Conservation (phyloP, 2,797 vertebrate species). For the Helicolenus hilgendorfi region DNA sequence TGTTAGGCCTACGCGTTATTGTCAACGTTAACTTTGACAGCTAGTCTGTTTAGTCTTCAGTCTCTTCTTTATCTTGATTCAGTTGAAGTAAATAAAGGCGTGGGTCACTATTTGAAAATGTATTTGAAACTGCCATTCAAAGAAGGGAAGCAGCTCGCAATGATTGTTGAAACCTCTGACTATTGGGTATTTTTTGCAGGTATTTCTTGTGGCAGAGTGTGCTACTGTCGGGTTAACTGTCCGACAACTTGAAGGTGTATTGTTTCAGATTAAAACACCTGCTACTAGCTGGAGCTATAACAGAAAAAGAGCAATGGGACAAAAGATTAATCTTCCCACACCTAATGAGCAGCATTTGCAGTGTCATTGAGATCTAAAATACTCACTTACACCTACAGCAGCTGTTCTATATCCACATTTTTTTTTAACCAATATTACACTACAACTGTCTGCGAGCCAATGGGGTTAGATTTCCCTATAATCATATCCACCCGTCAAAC, state of each 20-base stretch:
- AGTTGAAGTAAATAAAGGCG: background rate
- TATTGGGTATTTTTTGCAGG: background rate
- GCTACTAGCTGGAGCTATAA: background rate
- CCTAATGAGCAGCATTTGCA: background rate
- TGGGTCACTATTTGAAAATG: background rate
- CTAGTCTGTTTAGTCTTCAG: too few species aligned
- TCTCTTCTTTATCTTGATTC: background rate
- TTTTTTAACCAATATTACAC: slow-evolving; percentile 10
- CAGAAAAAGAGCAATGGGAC: background rate
- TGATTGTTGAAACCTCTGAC: background rate
- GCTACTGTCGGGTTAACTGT: background rate
- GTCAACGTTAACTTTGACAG: fast-evolving
- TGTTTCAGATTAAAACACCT: background rate
- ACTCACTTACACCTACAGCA: background rate
- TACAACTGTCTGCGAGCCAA: slow-evolving; percentile 15
- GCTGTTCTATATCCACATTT: background rate
- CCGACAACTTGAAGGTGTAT: background rate
- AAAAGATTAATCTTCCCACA: background rate
- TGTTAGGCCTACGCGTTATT: too few species aligned
- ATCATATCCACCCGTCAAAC: slow-evolving; percentile 70
- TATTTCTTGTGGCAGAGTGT: background rate
- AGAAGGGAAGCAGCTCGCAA: background rate
- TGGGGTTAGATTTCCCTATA: slow-evolving; percentile 42
- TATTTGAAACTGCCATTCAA: background rate
- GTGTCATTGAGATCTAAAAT: background rate